Base-by-base conservation (phyloP, 1,140 invertebrate species). In the Mycetomoellerius zeteki region DNA sequence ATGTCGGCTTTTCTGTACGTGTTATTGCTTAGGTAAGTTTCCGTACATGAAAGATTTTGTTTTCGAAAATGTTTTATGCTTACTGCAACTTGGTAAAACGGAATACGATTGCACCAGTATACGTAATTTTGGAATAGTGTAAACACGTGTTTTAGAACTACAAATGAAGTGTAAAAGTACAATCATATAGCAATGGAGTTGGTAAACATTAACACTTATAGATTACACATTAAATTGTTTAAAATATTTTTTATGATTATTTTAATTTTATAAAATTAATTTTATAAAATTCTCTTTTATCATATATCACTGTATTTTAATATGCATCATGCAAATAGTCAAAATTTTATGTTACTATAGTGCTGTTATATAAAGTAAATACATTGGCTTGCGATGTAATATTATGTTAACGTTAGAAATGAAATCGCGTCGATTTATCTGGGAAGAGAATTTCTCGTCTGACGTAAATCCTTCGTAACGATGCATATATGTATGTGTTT, bases 351-450 rank as follows among this genome's bases (percentile, higher is more conserved):
- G 5, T 73, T 69, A 30, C 75, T 30, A 19, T 6, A 10, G 27
- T 27, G 43, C 7, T 30, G 21, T 58, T 24, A 3, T 72, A n/a
- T 73, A 50, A 47, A 47, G 21, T 43, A 73, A 60, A 60, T n/a
- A 60, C 27, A 47, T 75, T 73, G 69, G 24, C n/a, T 73, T 19
- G 33, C 54, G 47, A 19, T 12, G 12, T 67, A n/a, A 60, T 60
- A 24, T 43, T 58, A 43, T 56, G 30, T 80, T 33, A 65, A 62
- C 52, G 47, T 80, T 52, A 47, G 64, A 72, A 60, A 33, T 62
- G 54, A 75, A 75, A 75, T 16, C 69, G 69, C 80, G 80, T 73
- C 80, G 69, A 84, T 75, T 58, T 73, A 71, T 84, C 80, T 84
- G 69, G 80, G 37, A 47, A 37, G 80, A 73, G 80, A 73, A 75